phyloP scores from a whole-genome alignment of 2,797 vertebrate genomes.

The Gallirallus australis region DNA sequence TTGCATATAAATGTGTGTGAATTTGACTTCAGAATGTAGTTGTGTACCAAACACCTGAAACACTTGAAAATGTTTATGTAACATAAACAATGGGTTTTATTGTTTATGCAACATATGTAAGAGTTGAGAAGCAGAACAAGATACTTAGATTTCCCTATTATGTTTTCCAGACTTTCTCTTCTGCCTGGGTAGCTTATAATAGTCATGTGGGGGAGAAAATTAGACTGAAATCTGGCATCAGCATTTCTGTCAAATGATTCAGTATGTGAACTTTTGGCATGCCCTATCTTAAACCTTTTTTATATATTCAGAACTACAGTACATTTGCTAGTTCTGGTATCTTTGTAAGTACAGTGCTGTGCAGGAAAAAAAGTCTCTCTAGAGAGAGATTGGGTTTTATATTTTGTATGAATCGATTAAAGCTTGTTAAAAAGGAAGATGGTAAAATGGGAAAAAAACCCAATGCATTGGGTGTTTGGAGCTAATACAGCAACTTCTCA shows the following conservation, averaged over 20 bases:
- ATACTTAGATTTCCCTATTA: background rate
- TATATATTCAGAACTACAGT: background rate
- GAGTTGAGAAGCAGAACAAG: background rate
- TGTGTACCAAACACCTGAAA: background rate
- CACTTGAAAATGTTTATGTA: background rate
- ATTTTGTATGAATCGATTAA: background rate
- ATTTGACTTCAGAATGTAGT: background rate
- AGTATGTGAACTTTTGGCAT: background rate
- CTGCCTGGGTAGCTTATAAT: background rate
- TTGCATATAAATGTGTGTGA: fast-evolving
- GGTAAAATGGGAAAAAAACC: background rate
- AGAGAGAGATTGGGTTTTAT: background rate
- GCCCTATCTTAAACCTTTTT: background rate
- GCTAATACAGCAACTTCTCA: background rate
- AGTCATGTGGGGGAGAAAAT: background rate
- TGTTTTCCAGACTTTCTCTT: background rate
- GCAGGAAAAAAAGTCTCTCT: background rate
- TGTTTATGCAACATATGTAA: background rate
- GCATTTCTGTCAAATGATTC: background rate
- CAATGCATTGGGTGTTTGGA: background rate
- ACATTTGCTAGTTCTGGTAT: background rate
- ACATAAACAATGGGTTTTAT: background rate
- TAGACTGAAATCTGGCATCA: background rate
- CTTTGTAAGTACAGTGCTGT: background rate
- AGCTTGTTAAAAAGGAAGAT: background rate